Evolutionary conservation across 2,888 invertebrate species (phyloP), one percentile per base, ranked within the genome.

Genomic region (Cheilosia urbana): DNA sequence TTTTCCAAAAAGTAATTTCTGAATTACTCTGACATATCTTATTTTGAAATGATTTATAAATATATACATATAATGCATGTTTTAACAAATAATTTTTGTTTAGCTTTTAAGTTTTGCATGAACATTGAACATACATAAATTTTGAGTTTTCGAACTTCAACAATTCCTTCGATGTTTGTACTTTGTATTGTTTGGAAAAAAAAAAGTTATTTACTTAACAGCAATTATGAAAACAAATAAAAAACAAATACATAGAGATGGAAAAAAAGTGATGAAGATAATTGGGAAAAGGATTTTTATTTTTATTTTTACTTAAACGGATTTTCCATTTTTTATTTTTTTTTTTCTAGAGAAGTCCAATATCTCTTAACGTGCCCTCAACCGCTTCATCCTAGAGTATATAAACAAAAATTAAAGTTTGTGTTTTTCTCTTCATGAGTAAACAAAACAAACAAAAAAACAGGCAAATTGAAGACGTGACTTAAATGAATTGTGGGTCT

Each of bases 341-440:
- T 47, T 40, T 68, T 24, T 24, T n/a, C 90, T 95, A 98, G 92
- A 97, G 96, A 92, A 98, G 95, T 92, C 98, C 98, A 94, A 98
- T 97, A 93, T 98, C 98, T 93, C 96, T 96, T 92, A 98, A 96
- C 92, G 97, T 97, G 92, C 96, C 96, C 93, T 98, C 97, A 93
- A 98, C 96, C 91, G 97, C 97, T 95, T 98, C 98, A 93, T 98
- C 98, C 98, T 96, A 94, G 90, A 90, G 89, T 89, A 90, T 89
- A 90, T 89, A 85, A 88, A 88, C 88, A 88, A 88, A 88, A 87
- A 87, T 79, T 88, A 87, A 88, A 88, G 88, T 79, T 81, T 68
- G 69, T 76, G 57, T 76, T 62, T 45, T 71, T 73, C 15, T 30
- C 45, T 45, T 60, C 4, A 24, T 45, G 19, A 21, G 34, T 37